A percentile compares a stretch with the other conserved stretches of the same genome.
Evolutionary conservation across 2,888 invertebrate genomes (phyloP).

Genomic region (Platycnemis pennipes): DNA sequence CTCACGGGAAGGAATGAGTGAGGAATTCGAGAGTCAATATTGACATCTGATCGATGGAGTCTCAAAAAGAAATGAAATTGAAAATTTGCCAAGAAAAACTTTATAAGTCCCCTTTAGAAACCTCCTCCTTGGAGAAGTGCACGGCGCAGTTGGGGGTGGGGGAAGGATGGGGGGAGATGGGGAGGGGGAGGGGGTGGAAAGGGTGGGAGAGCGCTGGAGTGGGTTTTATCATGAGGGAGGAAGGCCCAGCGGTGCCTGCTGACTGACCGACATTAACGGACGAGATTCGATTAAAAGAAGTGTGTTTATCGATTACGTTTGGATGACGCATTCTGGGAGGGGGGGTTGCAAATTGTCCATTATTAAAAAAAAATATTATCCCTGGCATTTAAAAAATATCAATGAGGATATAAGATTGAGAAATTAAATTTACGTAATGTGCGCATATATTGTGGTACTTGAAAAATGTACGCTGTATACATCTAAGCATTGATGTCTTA

Average conservation of each 20-base stretch:
- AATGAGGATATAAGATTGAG: too few relatives aligned
- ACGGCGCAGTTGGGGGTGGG: neutral
- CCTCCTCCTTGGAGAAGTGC: neutral
- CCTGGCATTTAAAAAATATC: too few relatives aligned
- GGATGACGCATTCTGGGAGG: too few relatives aligned
- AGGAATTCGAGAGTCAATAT: slow-evolving; percentile 20
- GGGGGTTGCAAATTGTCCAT: too few relatives aligned
- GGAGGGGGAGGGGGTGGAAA: neutral
- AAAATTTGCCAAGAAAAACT: slow-evolving; percentile 39
- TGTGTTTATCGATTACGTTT: too few relatives aligned
- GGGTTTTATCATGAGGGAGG: neutral
- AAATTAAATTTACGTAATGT: too few relatives aligned
- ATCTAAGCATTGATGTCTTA: too few relatives aligned
- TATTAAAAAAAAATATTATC: too few relatives aligned
- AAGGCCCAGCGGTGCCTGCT: neutral
- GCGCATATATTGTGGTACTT: too few relatives aligned
- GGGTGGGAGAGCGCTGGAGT: neutral
- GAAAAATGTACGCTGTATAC: too few relatives aligned
- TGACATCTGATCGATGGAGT: slow-evolving; percentile 31
- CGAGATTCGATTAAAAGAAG: too few relatives aligned
- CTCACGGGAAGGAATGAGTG: neutral
- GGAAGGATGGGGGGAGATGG: neutral
- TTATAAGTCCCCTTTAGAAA: neutral
- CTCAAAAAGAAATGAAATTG: slow-evolving; percentile 35
- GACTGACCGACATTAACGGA: neutral